Evolutionary conservation across 2,797 vertebrate species (phyloP).

Genomic region (Ficedula albicollis): DNA sequence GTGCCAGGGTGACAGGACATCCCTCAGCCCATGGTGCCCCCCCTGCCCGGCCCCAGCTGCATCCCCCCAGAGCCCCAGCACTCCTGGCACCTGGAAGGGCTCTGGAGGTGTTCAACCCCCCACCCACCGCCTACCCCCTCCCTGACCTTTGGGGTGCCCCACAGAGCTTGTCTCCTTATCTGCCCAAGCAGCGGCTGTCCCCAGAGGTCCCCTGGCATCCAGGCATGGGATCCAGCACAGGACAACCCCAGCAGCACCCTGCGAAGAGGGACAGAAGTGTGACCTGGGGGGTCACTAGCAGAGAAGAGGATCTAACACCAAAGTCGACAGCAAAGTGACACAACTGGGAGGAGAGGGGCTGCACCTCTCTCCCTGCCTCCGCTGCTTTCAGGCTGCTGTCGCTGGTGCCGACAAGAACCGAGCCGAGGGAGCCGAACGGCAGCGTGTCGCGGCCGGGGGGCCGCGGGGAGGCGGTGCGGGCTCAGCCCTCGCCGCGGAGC

Average conservation of each 20-base stretch:
- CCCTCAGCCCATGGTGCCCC: rapidly evolving
- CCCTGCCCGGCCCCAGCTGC: not conserved
- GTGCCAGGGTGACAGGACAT: rapidly evolving
- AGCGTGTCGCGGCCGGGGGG: rapidly evolving
- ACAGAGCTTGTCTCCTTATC: not conserved
- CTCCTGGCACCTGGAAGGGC: rapidly evolving
- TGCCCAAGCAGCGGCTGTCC: not conserved
- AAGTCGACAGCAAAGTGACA: rapidly evolving
- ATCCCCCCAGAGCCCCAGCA: not conserved
- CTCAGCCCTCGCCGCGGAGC: not conserved
- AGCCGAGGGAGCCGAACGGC: not conserved
- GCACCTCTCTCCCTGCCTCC: not conserved
- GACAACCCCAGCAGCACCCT: too few relatives aligned
- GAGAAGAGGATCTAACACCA: rapidly evolving
- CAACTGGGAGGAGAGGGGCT: rapidly evolving
- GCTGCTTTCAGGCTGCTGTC: not conserved
- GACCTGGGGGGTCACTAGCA: rapidly evolving
- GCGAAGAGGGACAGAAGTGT: not conserved
- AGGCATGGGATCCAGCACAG: rapidly evolving
- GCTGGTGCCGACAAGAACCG: rapidly evolving
- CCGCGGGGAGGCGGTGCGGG: not conserved
- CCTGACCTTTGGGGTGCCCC: not conserved
- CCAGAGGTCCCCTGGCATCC: not conserved
- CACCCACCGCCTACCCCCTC: not conserved
- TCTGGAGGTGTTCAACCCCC: not conserved